Conservation (phyloP, 2,113 vertebrate genomes). For the Globicephala melas region DNA sequence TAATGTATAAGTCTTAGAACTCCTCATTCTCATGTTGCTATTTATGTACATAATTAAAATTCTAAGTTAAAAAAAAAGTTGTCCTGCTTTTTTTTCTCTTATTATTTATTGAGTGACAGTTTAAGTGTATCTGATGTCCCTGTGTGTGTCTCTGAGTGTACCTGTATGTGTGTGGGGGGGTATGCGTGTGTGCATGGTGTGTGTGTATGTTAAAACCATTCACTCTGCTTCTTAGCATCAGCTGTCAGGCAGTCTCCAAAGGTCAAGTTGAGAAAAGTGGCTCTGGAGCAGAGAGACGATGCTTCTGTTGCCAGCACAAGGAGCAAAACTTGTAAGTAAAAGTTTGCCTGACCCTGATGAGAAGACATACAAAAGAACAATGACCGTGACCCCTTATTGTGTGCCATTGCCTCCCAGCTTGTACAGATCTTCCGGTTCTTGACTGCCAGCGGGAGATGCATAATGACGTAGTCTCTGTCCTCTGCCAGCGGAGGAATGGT, state of each 20-base stretch:
- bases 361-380: conserved; percentile 41
- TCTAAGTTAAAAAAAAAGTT: conserved; percentile 61
- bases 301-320: conserved; percentile 1
- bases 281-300: conserved; percentile 29
- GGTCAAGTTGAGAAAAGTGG: neutral
- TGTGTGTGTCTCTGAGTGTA: neutral
- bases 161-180: neutral
- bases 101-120: neutral
- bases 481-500: conserved; percentile 67
- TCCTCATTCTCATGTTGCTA: conserved; percentile 73
- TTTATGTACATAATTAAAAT: conserved; percentile 84
- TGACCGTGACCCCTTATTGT: conserved; percentile 71
- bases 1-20: conserved; percentile 74
- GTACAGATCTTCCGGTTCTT: conserved; percentile 68
- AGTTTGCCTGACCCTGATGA: conserved; percentile 53
- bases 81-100: neutral
- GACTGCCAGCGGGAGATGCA: conserved; percentile 66
- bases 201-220: neutral
- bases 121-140: neutral
- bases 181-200: neutral
- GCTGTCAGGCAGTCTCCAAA: neutral
- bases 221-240: conserved; percentile 38
- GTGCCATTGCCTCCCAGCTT: conserved; percentile 51
- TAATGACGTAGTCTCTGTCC: conserved; percentile 73
- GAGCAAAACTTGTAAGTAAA: conserved; percentile 31